Evolutionary conservation across 2,888 invertebrate genomes (phyloP).

Genomic region (Drosophila longiperda): DNA sequence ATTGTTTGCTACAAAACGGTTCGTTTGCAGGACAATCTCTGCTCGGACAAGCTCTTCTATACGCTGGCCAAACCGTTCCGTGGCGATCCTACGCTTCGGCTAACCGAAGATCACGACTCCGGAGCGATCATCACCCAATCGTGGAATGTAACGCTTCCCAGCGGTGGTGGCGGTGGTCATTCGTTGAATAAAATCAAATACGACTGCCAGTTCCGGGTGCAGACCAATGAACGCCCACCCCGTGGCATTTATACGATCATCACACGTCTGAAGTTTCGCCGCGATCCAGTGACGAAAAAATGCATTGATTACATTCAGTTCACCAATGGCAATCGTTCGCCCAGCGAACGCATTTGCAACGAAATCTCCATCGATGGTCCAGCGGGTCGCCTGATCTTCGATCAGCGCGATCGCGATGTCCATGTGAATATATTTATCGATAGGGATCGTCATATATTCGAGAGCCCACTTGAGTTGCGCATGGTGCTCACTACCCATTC

Average conservation of each 20-base stretch:
- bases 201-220: constrained; percentile 81
- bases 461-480: constrained; percentile 80
- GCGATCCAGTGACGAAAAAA: constrained; percentile 67
- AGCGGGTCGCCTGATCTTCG: constrained; percentile 78
- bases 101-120: constrained; percentile 81
- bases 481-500: constrained; percentile 83
- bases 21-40: constrained; percentile 81
- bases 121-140: constrained; percentile 81
- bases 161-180: constrained; percentile 44
- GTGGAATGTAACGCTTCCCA: constrained; percentile 82
- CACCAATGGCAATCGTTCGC: constrained; percentile 78
- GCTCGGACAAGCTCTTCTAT: constrained; percentile 79
- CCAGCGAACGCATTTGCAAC: constrained; percentile 80
- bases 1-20: constrained; percentile 60
- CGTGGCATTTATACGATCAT: constrained; percentile 83
- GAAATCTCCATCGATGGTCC: constrained; percentile 82
- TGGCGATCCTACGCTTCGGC: constrained; percentile 76
- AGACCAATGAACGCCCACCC: constrained; percentile 72
- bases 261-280: constrained; percentile 82
- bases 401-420: constrained; percentile 80
- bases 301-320: constrained; percentile 84
- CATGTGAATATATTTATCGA: constrained; percentile 80
- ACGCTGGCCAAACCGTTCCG: constrained; percentile 78
- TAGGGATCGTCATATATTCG: constrained; percentile 65
- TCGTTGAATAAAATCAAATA: constrained; percentile 78